These are phyloP conservation scores for Acridotheres tristis DNA, from an alignment of 2,797 vertebrate genomes.

Conservation along the genomic window DNA sequence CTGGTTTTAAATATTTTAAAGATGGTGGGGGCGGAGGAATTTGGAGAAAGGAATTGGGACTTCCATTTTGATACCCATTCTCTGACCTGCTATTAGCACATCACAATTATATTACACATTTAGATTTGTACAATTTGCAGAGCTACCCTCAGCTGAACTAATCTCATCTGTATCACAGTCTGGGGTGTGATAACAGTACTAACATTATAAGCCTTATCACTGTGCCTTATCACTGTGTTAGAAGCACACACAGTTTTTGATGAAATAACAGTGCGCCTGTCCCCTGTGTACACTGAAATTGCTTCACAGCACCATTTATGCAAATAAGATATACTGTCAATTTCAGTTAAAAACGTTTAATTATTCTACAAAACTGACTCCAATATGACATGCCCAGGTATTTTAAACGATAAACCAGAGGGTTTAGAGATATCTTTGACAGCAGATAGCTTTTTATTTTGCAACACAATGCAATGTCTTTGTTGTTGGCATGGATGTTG, in stretches of 20 bases:
- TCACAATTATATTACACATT: neutral
- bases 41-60: neutral
- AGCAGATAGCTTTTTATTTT: neutral
- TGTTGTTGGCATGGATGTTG: neutral
- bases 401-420: conserved; percentile 53
- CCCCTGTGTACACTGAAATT: conserved; percentile 41
- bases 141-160: neutral
- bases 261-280: conserved; percentile 45
- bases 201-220: conserved; percentile 23
- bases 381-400: neutral
- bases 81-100: neutral
- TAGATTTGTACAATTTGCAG: neutral
- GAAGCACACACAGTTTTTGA: conserved; percentile 12
- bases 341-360: conserved; percentile 67
- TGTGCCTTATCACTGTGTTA: conserved; percentile 8
- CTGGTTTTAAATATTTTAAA: neutral
- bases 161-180: neutral
- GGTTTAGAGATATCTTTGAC: neutral
- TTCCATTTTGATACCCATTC: neutral
- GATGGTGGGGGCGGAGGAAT: neutral
- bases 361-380: conserved; percentile 53
- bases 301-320: conserved; percentile 57
- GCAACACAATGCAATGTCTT: neutral
- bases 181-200: conserved; percentile 19
- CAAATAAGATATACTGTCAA: conserved; percentile 59